Percentiles rank a stretch among this genome's conserved stretches.
Evolutionary conservation across 2,888 invertebrate genomes (phyloP).

Genomic region (Gortyna flavago): DNA sequence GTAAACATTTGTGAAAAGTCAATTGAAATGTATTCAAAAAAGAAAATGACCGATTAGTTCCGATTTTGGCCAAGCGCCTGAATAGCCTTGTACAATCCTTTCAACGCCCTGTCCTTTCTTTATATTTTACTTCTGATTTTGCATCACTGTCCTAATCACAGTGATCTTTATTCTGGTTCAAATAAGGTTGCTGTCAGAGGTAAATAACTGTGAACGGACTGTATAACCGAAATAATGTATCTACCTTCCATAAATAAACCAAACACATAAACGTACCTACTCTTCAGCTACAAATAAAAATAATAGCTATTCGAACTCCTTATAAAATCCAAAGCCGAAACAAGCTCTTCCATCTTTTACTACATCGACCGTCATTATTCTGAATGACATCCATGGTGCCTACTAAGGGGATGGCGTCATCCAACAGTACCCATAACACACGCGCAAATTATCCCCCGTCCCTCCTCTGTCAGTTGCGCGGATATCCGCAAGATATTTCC

Average conservation of each 20-base stretch:
- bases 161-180: not conserved
- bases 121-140: not conserved
- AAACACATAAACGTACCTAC: not conserved
- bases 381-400: conserved; percentile 21
- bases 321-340: not conserved
- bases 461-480: conserved; percentile 62
- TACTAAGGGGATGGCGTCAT: conserved; percentile 48
- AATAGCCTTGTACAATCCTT: not conserved
- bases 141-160: not conserved
- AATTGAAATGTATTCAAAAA: not conserved
- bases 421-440: conserved; percentile 45
- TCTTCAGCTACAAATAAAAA: not conserved
- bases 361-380: conserved; percentile 21
- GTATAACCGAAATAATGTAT: not conserved
- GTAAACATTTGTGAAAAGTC: not conserved
- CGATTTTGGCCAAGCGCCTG: not conserved
- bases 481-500: conserved; percentile 70
- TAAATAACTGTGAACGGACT: not conserved
- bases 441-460: conserved; percentile 52
- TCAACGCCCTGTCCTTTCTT: too few species aligned
- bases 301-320: not conserved
- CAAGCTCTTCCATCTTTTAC: conserved; percentile 1
- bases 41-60: not conserved
- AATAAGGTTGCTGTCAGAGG: not conserved
- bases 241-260: not conserved